Evolutionary conservation across 2,113 vertebrate genomes (phyloP).

Genomic region (Protobothrops mucrosquamatus): DNA sequence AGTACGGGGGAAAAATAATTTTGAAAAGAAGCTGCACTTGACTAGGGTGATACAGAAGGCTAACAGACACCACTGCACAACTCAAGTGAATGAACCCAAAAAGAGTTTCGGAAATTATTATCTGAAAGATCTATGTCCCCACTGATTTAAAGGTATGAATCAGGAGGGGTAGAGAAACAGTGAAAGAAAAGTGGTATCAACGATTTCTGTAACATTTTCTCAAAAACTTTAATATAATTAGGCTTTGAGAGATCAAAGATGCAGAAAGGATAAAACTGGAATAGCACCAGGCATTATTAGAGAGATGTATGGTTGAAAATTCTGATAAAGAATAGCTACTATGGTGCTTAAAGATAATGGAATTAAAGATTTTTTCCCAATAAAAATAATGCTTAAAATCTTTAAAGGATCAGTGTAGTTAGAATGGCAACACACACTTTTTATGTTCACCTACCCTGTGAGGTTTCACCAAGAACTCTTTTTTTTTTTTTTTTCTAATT

Average conservation of each 20-base stretch:
- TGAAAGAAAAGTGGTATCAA: slow-evolving; percentile 19
- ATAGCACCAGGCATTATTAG: slow-evolving; percentile 38
- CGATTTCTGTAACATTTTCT: slow-evolving; percentile 54
- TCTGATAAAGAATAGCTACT: neutral
- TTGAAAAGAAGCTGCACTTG: neutral
- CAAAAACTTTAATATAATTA: slow-evolving; percentile 52
- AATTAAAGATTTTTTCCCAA: slow-evolving; percentile 49
- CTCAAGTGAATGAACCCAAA: neutral
- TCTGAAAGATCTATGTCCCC: slow-evolving; percentile 5
- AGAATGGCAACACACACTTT: slow-evolving; percentile 36
- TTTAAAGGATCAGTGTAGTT: slow-evolving; percentile 29
- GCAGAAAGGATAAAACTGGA: slow-evolving; percentile 56
- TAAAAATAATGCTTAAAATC: slow-evolving; percentile 26
- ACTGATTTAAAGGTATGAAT: slow-evolving; percentile 36
- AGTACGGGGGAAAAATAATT: neutral
- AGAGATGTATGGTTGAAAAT: slow-evolving; percentile 35
- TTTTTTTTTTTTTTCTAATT: neutral
- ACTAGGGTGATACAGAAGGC: neutral
- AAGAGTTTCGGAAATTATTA: slow-evolving; percentile 26
- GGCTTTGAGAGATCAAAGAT: slow-evolving; percentile 54
- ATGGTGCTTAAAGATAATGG: slow-evolving; percentile 37
- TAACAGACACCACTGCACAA: slow-evolving; percentile 14
- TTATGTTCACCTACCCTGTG: neutral
- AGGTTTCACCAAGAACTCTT: neutral
- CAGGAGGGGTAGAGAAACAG: neutral